phyloP scores from a whole-genome alignment of 2,113 vertebrate genomes.

The Gasterosteus aculeatus region DNA sequence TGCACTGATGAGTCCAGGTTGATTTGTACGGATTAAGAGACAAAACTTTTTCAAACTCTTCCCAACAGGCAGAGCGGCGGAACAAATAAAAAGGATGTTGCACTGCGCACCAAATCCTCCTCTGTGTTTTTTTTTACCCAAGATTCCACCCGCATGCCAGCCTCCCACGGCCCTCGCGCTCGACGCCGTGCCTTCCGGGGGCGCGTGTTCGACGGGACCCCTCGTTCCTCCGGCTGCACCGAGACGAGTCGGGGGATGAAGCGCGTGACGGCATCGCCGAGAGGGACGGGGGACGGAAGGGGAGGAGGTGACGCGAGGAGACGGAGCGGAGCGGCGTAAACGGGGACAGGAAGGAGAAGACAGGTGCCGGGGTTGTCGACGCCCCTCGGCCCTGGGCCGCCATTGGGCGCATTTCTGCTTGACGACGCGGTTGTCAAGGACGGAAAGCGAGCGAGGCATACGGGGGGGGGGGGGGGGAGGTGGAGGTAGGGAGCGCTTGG shows the following conservation, averaged over 20 bases:
- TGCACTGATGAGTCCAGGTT: slow-evolving; percentile 19
- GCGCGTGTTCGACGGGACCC: slow-evolving; percentile 19
- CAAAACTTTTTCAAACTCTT: slow-evolving; percentile 33
- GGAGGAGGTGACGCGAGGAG: slow-evolving; percentile 10
- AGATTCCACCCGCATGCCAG: slow-evolving; percentile 55
- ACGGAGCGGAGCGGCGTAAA: not conserved
- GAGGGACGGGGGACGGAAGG: not conserved
- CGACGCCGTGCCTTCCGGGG: slow-evolving; percentile 1
- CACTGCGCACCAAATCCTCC: slow-evolving; percentile 6
- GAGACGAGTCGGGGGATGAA: slow-evolving; percentile 31
- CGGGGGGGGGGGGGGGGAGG: not conserved
- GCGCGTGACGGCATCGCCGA: slow-evolving; percentile 43
- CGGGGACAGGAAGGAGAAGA: slow-evolving; percentile 1
- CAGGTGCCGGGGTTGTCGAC: slow-evolving; percentile 24
- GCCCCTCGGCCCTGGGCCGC: slow-evolving; percentile 33
- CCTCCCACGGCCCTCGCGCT: not conserved
- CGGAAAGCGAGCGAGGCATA: not conserved
- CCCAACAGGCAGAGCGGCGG: not conserved
- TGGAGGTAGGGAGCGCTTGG: slow-evolving; percentile 37
- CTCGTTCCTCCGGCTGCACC: slow-evolving; percentile 31
- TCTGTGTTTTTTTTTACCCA: slow-evolving; percentile 37
- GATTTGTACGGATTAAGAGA: slow-evolving; percentile 22
- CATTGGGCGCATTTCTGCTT: slow-evolving; percentile 39
- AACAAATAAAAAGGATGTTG: slow-evolving; percentile 43
- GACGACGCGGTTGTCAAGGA: slow-evolving; percentile 42